A percentile compares a stretch with the other conserved stretches of the same genome.
Evolutionary conservation across 2,888 invertebrate genomes (phyloP).

Genomic region (Cantharis rustica): DNA sequence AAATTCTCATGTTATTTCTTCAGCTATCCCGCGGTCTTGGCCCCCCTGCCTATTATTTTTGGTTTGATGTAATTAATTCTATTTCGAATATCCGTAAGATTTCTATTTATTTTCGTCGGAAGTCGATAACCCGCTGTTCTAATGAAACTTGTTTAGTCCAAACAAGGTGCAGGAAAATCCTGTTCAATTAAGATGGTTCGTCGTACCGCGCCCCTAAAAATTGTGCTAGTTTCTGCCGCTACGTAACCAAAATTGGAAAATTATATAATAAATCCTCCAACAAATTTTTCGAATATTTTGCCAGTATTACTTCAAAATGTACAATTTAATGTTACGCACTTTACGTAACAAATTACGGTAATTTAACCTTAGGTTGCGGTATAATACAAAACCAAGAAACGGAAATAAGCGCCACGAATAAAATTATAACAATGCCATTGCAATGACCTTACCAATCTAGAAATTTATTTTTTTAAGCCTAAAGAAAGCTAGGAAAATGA

Average conservation of each 20-base stretch:
- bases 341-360: not conserved
- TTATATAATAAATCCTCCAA: not conserved
- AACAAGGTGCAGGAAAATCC: not conserved
- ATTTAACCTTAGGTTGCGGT: not conserved
- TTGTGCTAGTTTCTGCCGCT: not conserved
- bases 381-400: not conserved
- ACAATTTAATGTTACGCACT: not conserved
- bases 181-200: not conserved
- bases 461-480: not conserved
- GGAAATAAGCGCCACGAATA: not conserved
- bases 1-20: no score
- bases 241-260: not conserved
- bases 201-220: not conserved
- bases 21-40: no score
- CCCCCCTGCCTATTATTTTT: no score
- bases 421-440: slow-evolving; percentile 6
- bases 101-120: not conserved
- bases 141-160: not conserved
- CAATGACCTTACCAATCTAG: not conserved
- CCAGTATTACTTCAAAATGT: no score
- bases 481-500: not conserved
- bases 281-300: not conserved
- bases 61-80: not conserved
- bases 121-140: not conserved
- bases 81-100: not conserved